Evolutionary conservation across 2,888 invertebrate species (phyloP), one percentile per base, ranked within the genome.

Genomic region (Drosophila stalkeri): DNA sequence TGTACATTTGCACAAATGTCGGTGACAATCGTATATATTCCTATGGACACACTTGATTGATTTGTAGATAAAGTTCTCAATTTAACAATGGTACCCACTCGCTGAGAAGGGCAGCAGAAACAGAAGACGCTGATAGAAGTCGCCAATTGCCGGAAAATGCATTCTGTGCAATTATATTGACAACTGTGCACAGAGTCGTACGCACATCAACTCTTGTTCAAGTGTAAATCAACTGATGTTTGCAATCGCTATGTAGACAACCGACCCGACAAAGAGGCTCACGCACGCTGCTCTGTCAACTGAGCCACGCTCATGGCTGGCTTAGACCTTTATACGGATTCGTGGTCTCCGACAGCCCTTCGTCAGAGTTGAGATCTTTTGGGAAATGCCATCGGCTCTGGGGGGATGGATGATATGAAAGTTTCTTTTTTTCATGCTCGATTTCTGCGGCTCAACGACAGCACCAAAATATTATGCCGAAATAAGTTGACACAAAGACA

Each of bases 111-210:
- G 87, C 74, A 88, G 57, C 43, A 88, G 75, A 59, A 88, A 68
- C 49, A 88, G 64, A 56, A 88, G 75, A 27, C 82, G 80, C 63
- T 89, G 86, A 60, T 88, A 88, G 69, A 88, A 81, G 41, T 83
- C 77, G 51, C 79, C 79, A 55, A 88, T 68, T 43, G 76, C 73
- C 66, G 86, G 85, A 82, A 88, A 87, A 77, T 84, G 80, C 87
- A 88, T 88, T 86, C 67, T 82, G 54, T 61, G 57, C 52, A 33
- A 61, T n/a, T 35, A 54, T 23, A 37, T 37, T 11, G 33, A 14
- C 51, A 33, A 49, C 18, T 41, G 12, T 41, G n/a, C 12, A n/a
- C 41, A 39, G n/a, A 37, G 27, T 27, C 27, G 27, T 27, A 27
- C 16, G 16, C 23, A 37, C 12, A 20, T 52, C 23, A 6, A n/a